Evolutionary conservation across 1,140 invertebrate genomes (phyloP), one percentile per base, ranked within the genome.

Genomic region (Caenorhabditis elegans): DNA sequence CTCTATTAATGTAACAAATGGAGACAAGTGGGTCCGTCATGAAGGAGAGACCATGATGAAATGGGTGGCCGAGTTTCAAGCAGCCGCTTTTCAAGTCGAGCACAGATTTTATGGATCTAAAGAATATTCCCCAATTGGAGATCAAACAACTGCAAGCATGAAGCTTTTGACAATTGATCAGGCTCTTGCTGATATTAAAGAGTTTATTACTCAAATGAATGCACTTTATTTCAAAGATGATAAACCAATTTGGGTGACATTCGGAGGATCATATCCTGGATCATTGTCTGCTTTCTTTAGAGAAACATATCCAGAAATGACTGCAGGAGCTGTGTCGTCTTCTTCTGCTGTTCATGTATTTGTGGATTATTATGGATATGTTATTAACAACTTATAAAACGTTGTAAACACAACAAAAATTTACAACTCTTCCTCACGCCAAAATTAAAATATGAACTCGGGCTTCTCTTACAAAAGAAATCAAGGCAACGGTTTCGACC

Each of bases 291-390:
- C 95, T 8, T 97, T 95, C 95, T 91, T 94, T 60, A 91, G 95
- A 77, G 89, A 93, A 8, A 97, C 96, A 90, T 97, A 96, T 91
- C 95, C 95, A 4, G 93, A 97, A 91, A 91, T 96, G 13, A 93
- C 96, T 2, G 91, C 94, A 90, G 93, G 89, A 2, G 93, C 95
- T 49, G 92, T 97, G 8, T 94, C 13, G 93, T 96, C 91, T 96
- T 97, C 87, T 8, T 83, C 80, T 4, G 83, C 80, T 31, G 80
- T 81, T 46, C 65, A 81, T 46, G 47, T 81, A 1, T 81, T 81
- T 47, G 53, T 60, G 3, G 80, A 81, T 76, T 81, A 81, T 24
- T 81, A 81, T 43, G 80, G 82, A 19, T 84, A 84, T 51, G 79
- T 76, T n/a, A 78, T 81, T 13, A 84, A 84, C 43, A 80, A 84